Percentiles rank a stretch among this genome's conserved stretches.
phyloP scores from a whole-genome alignment of 2,113 vertebrate species.

The Oreamnos americanus region DNA sequence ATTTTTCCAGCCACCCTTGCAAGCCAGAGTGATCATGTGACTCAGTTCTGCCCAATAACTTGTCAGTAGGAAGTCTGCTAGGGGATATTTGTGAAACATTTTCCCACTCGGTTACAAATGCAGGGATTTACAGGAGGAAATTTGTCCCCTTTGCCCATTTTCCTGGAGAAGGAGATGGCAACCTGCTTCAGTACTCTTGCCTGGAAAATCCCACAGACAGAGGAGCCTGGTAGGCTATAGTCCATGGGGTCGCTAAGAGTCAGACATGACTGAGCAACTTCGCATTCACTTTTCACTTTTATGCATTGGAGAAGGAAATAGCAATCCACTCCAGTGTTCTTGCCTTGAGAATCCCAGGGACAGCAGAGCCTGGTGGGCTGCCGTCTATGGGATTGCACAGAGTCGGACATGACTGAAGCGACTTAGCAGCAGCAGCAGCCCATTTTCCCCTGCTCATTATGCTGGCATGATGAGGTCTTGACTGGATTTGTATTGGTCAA shows the following conservation, averaged over 20 bases:
- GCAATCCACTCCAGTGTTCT: background rate
- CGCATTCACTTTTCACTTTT: background rate
- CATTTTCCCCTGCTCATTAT: background rate
- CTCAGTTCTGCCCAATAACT: background rate
- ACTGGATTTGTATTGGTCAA: background rate
- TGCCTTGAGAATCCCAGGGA: background rate
- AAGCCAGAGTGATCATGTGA: background rate
- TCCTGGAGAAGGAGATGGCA: background rate
- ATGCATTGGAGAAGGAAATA: background rate
- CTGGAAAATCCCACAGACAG: background rate
- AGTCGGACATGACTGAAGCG: accelerated
- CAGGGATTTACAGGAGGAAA: background rate
- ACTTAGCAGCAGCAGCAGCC: background rate
- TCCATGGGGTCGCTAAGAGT: background rate
- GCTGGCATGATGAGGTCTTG: background rate
- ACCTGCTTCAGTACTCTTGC: background rate
- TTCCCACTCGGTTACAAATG: background rate
- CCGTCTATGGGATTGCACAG: accelerated
- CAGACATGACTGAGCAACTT: accelerated
- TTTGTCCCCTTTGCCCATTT: background rate
- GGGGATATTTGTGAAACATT: background rate
- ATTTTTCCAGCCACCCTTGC: background rate
- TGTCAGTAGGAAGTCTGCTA: background rate
- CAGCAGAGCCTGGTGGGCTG: background rate
- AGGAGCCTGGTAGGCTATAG: background rate